Percentiles rank a stretch among this genome's conserved stretches.
Conservation (phyloP, 37 sponge, comb jelly and placozoan species). For the Cliona cf. orientalis region DNA sequence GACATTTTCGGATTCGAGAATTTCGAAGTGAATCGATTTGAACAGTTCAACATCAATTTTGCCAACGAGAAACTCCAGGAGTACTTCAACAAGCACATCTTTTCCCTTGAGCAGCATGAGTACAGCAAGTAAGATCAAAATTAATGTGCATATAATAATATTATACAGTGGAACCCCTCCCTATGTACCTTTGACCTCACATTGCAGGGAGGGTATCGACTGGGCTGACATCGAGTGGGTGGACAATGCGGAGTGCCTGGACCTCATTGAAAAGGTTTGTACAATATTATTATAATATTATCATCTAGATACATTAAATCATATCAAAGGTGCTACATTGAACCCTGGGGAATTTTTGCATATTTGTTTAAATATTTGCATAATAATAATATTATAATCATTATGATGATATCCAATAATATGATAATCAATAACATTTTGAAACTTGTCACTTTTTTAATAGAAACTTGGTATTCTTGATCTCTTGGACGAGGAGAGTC, state of each 20-base stretch:
- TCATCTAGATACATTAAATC: too few species aligned
- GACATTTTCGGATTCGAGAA: slow-evolving; percentile 99
- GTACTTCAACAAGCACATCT: slow-evolving; percentile 99
- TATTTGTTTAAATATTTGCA: too few species aligned
- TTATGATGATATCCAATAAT: too few species aligned
- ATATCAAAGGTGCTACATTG: too few species aligned
- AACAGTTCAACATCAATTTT: slow-evolving; percentile 99
- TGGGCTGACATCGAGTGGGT: slow-evolving; percentile 99
- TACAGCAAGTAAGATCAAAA: slow-evolving; percentile 90
- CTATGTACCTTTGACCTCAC: background rate
- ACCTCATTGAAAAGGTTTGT: slow-evolving; percentile 91
- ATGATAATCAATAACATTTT: background rate
- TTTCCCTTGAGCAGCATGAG: slow-evolving; percentile 99
- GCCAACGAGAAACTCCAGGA: slow-evolving; percentile 99
- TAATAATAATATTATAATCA: too few species aligned
- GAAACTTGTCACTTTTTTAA: background rate
- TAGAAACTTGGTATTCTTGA: slow-evolving; percentile 95
- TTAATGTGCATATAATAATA: background rate
- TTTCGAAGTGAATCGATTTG: slow-evolving; percentile 94
- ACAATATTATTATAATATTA: too few species aligned
- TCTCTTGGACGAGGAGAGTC: slow-evolving; percentile 98
- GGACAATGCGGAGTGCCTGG: slow-evolving; percentile 96
- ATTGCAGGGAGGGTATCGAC: slow-evolving; percentile 91
- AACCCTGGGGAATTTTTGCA: too few species aligned
- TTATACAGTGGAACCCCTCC: background rate